Evolutionary conservation across 1,140 invertebrate genomes (phyloP), one percentile per base, ranked within the genome.

Genomic region (Physella acuta): DNA sequence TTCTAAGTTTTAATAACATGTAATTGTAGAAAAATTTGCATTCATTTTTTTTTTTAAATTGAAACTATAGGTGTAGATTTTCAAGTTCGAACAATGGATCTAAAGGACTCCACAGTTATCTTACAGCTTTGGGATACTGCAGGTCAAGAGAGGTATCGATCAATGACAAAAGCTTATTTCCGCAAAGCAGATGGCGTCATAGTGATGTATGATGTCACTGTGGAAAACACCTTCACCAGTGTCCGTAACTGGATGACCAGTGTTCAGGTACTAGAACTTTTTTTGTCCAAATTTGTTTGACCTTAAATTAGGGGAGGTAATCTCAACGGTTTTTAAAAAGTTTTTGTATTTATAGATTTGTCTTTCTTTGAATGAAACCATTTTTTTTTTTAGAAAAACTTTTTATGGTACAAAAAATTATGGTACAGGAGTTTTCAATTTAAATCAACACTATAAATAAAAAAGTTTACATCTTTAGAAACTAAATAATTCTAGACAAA

Each of bases 121-220:
- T 76, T 89, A 14, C 89, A 90, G 74, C 74, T 89, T 0, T 89
- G 88, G 88, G 88, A 89, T 72, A 89, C 88, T 28, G 88, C 89
- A 14, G 88, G 88, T 1, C 87, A 89, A 74, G 88, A 89, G 78
- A 81, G 87, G 84, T 91, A 90, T 80, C 86, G 90, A 33, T 89
- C 88, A 56, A 88, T 91, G 49, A 91, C 90, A 1, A 90, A 90
- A 75, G 88, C 90, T 64, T 91, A 91, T 78, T 91, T 90, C 80
- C 84, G 90, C 4, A 87, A 90, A 78, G 89, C 90, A 14, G 90
- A 91, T 79, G 90, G 90, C 26, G 88, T 91, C 1, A 83, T 91
- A 66, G 75, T 91, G 8, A 85, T 91, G 79, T 91, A 90, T 81
- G 90, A 91, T 78, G 87, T 90, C 17, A 90, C 88, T n/a, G 88